phyloP scores from a whole-genome alignment of 2,113 vertebrate species.

The Prunella fulvescens region DNA sequence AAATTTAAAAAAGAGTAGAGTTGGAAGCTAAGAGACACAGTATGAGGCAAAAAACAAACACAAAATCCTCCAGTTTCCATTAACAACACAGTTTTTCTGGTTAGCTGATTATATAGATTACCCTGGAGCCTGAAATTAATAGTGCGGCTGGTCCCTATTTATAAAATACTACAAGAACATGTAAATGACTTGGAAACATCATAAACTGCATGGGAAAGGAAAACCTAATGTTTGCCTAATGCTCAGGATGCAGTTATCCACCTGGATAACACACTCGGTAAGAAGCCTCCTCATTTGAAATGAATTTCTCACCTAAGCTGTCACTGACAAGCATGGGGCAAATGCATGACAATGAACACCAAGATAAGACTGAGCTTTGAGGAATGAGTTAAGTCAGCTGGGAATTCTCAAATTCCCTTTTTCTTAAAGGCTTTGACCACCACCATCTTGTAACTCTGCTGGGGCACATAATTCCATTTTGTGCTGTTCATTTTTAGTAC shows the following conservation, averaged over 20 bases:
- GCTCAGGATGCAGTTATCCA: neutral
- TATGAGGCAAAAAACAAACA: neutral
- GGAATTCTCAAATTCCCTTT: neutral
- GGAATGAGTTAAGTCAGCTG: neutral
- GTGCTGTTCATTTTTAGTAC: neutral
- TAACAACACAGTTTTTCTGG: neutral
- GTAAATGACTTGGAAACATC: neutral
- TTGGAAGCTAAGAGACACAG: neutral
- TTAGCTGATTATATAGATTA: neutral
- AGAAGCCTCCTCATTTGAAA: neutral
- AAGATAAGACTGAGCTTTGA: neutral
- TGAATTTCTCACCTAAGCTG: neutral
- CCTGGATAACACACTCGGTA: neutral
- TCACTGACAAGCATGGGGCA: neutral
- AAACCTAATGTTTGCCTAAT: neutral
- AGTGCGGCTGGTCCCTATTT: neutral
- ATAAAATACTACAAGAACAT: neutral
- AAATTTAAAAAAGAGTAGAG: constrained; percentile 39
- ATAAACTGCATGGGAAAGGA: neutral
- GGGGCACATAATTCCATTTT: neutral
- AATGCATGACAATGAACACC: neutral
- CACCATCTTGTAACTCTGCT: neutral
- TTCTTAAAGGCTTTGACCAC: neutral
- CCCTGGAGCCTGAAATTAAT: neutral
- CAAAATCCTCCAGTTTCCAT: neutral